Evolutionary conservation across 53 echinoderm and acorn worm species (phyloP).

Genomic region (Astropecten irregularis): DNA sequence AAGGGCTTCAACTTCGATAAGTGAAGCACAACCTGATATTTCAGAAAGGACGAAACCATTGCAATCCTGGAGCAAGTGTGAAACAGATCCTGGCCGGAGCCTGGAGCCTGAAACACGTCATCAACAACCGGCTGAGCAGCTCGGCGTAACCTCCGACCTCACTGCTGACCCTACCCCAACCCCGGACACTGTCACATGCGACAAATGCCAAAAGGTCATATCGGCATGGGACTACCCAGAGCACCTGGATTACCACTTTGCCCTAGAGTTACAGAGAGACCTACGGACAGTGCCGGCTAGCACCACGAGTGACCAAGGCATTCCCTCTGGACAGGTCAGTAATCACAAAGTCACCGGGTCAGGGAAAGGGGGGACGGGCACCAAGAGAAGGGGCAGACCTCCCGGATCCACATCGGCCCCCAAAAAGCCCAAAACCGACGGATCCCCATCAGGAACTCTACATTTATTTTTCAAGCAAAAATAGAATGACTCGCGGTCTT

Average conservation of each 20-base stretch:
- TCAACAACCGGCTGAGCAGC: neutral
- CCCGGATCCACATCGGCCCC: conserved; percentile 49
- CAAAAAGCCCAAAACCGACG: conserved; percentile 74
- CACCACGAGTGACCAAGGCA: neutral
- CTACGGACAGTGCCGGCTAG: neutral
- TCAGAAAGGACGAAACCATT: too few species aligned
- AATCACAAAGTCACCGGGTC: neutral
- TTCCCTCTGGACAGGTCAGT: neutral
- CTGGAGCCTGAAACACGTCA: too few species aligned
- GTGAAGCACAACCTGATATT: too few species aligned
- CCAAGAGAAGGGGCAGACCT: conserved; percentile 73
- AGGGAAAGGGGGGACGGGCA: conserved; percentile 15
- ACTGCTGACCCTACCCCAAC: neutral
- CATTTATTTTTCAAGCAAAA: conserved; percentile 82
- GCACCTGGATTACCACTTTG: conserved; percentile 93
- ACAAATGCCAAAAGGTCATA: conserved; percentile 73
- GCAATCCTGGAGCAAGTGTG: too few species aligned
- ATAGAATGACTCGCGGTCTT: too few species aligned
- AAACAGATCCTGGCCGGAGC: neutral
- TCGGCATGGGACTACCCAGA: conserved; percentile 92
- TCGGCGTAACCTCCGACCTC: neutral
- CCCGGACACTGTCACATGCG: conserved; percentile 69
- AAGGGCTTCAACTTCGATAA: neutral
- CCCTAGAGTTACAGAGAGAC: conserved; percentile 74
- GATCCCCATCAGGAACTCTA: conserved; percentile 30